Evolutionary conservation across 35 echinoderm and acorn worm genomes (phyloP).

Genomic region (Apostichopus japonicus): DNA sequence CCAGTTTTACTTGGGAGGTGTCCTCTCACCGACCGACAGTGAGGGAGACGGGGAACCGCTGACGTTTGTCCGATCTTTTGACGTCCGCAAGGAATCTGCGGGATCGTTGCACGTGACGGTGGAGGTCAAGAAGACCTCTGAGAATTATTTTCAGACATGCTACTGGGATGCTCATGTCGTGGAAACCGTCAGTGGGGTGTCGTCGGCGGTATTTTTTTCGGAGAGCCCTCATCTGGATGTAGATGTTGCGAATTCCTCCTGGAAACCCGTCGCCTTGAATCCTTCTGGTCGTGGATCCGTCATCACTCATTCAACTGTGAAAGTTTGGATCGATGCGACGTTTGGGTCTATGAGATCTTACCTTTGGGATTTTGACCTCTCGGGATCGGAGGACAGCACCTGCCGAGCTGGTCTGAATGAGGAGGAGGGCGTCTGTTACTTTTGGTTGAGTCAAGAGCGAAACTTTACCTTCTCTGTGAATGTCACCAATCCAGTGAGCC

Average conservation of each 20-base stretch:
- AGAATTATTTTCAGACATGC: conserved; percentile 34
- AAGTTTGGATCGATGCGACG: neutral
- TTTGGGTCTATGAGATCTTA: conserved; percentile 15
- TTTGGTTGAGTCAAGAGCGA: conserved; percentile 7
- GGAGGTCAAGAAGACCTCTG: conserved; percentile 3
- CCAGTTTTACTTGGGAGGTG: neutral
- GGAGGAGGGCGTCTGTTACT: neutral
- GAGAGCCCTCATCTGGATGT: neutral
- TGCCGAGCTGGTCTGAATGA: neutral
- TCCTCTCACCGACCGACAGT: neutral
- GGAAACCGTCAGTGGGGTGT: conserved; percentile 7
- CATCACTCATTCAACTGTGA: neutral
- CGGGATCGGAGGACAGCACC: conserved; percentile 2
- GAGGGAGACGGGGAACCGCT: neutral
- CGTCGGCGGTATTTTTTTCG: neutral
- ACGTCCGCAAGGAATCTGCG: neutral
- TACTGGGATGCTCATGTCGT: conserved; percentile 11
- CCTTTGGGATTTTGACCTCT: conserved; percentile 32
- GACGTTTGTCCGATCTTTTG: neutral
- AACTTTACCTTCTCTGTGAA: conserved; percentile 42
- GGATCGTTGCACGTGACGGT: neutral
- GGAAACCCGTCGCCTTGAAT: neutral
- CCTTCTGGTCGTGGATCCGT: neutral
- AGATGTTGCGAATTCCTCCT: neutral
- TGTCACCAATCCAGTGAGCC: conserved; percentile 30